Conservation (phyloP, 2,797 vertebrate genomes). For the Dendrocincla fuliginosa region DNA sequence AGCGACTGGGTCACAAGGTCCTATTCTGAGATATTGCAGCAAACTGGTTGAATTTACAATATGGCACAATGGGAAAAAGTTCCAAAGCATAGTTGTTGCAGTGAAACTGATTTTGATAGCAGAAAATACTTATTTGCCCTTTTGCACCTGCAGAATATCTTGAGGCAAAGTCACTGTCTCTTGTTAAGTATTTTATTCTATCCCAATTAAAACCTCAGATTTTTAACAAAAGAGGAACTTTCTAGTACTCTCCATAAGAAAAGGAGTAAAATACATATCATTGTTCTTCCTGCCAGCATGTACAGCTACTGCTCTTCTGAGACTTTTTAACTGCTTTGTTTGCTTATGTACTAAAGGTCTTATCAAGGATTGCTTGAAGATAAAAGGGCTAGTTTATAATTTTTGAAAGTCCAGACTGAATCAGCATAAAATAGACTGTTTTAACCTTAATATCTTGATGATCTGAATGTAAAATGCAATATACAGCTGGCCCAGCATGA, state of each 20-base stretch:
- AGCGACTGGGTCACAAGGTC: not conserved
- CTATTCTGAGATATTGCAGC: not conserved
- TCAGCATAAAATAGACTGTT: not conserved
- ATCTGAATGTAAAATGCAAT: not conserved
- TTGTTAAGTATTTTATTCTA: conserved; percentile 22
- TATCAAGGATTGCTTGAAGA: conserved; percentile 10
- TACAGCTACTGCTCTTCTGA: not conserved
- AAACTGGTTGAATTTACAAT: not conserved
- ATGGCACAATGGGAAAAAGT: not conserved
- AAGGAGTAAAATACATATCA: not conserved
- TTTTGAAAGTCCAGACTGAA: not conserved
- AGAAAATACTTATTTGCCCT: not conserved
- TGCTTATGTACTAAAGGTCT: conserved; percentile 31
- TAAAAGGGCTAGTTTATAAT: not conserved
- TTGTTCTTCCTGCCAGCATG: conserved; percentile 17
- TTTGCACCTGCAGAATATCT: not conserved
- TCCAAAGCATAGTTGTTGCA: not conserved
- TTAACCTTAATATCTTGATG: not conserved
- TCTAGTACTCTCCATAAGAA: not conserved
- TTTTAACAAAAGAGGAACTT: conserved; percentile 32
- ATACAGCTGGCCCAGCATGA: not conserved
- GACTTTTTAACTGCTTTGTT: conserved; percentile 36
- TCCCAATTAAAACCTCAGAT: conserved; percentile 21
- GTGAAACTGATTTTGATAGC: not conserved
- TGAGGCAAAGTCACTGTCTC: conserved; percentile 21